phyloP scores from a whole-genome alignment of 2,113 vertebrate genomes.

The Chloropsis cyanopogon region DNA sequence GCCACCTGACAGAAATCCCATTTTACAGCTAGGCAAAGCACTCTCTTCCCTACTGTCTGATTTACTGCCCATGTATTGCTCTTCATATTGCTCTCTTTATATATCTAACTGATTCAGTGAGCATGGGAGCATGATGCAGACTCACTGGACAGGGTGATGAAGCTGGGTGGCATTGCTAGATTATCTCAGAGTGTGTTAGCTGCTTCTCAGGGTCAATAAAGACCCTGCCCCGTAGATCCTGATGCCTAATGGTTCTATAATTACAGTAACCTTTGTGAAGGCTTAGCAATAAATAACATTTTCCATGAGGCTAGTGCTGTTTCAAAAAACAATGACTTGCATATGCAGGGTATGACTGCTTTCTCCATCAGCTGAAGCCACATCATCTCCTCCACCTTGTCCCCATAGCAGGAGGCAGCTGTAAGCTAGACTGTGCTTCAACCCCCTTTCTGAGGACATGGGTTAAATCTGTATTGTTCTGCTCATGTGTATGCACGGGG shows the following conservation, averaged over 20 bases:
- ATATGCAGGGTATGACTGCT: not conserved
- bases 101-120: not conserved
- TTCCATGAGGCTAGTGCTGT: not conserved
- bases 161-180: not conserved
- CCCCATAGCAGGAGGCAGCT: not conserved
- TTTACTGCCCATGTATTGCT: not conserved
- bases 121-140: not conserved
- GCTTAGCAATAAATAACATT: constrained; percentile 40
- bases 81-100: not conserved
- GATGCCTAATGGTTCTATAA: not conserved
- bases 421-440: not conserved
- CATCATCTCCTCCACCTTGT: not conserved
- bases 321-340: not conserved
- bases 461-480: constrained; percentile 15
- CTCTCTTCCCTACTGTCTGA: not conserved
- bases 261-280: not conserved
- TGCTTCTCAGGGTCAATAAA: not conserved
- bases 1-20: not conserved
- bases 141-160: not conserved
- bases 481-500: not conserved
- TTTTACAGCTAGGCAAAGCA: not conserved
- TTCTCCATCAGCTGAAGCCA: not conserved
- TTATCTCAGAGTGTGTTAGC: not conserved
- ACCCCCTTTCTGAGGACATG: not conserved
- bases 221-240: not conserved